Percentiles rank a stretch among this genome's conserved stretches.
Conservation (phyloP, 2,113 vertebrate species). For the Oreochromis niloticus region DNA sequence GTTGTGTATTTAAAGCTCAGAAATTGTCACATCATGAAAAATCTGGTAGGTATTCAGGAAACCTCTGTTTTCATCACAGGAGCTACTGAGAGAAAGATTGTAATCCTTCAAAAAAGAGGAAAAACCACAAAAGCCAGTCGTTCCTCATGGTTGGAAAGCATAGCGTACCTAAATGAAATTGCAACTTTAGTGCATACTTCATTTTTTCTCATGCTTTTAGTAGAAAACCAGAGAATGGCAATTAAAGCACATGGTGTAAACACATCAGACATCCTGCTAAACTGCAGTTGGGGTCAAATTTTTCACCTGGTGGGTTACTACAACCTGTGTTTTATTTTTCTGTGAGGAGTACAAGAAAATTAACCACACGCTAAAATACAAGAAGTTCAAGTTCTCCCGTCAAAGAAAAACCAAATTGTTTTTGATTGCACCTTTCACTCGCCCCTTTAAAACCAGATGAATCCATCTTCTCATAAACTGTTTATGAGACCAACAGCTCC, state of each 20-base stretch:
- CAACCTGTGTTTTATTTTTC: background rate
- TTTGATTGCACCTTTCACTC: background rate
- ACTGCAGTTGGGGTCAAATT: background rate
- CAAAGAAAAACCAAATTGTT: background rate
- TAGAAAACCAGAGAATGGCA: constrained; percentile 1
- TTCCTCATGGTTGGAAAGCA: constrained; percentile 4
- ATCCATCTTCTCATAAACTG: background rate
- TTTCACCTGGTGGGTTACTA: background rate
- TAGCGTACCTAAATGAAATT: background rate
- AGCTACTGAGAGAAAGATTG: background rate
- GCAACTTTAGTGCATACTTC: background rate
- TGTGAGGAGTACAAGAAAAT: background rate
- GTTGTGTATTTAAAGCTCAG: background rate
- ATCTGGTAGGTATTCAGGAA: background rate
- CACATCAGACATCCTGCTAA: background rate
- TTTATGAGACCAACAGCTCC: background rate
- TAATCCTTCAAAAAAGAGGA: background rate
- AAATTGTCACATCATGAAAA: background rate
- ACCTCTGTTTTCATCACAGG: background rate
- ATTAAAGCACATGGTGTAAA: background rate
- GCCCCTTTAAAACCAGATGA: background rate
- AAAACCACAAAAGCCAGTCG: background rate
- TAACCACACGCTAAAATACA: background rate
- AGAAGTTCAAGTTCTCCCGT: background rate
- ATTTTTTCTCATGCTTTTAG: background rate